Conservation (phyloP, 1,140 invertebrate genomes). For the Calephelis nemesis region DNA sequence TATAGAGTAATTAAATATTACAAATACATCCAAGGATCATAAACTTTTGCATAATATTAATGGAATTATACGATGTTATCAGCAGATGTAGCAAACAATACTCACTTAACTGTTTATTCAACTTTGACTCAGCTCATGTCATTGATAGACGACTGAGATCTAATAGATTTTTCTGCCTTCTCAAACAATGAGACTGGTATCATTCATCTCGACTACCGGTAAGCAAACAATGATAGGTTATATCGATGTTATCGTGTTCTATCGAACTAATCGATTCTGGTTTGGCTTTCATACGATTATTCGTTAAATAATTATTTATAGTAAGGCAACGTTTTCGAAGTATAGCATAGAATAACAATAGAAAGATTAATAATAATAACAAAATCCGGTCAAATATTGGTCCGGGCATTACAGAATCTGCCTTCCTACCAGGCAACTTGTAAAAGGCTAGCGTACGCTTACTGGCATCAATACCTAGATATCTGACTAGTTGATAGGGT, state of each 20-base stretch:
- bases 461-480: no score
- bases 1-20: no score
- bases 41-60: no score
- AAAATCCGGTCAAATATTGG: no score
- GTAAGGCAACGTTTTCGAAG: no score
- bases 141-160: constrained; percentile 52
- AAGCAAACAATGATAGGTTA: constrained; percentile 56
- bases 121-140: constrained; percentile 37
- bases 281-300: constrained; percentile 57
- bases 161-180: constrained; percentile 57
- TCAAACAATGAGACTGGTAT: constrained; percentile 56
- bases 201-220: constrained; percentile 62
- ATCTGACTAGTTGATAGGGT: no score
- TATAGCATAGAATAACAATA: no score
- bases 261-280: constrained; percentile 60
- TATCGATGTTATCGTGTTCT: constrained; percentile 51
- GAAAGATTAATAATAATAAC: no score
- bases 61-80: constrained; percentile 9
- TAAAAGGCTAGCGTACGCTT: no score
- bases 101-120: constrained; percentile 36
- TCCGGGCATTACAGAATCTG: no score
- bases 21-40: no score
- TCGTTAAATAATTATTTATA: constrained; percentile 16
- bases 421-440: no score
- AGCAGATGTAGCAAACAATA: constrained; percentile 36